Percentiles rank a stretch among this genome's conserved stretches.
Conservation (phyloP, 1,140 invertebrate species). For the Geopemphigus sp. region DNA sequence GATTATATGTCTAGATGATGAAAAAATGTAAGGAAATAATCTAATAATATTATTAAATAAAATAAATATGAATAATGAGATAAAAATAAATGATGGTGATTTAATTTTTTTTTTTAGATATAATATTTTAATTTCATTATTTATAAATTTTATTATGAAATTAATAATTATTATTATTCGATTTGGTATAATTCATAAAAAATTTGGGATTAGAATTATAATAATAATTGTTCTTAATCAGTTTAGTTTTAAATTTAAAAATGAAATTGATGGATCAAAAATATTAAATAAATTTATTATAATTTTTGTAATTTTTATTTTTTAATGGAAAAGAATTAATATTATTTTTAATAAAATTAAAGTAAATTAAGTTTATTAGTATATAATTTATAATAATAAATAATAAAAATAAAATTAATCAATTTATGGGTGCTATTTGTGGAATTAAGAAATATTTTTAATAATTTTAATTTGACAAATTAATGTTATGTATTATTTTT, state of each 20-base stretch:
- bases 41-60: too few species aligned
- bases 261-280: neutral
- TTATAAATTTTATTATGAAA: too few species aligned
- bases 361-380: neutral
- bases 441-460: neutral
- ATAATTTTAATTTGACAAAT: conserved; percentile 15
- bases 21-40: neutral
- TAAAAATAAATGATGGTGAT: too few species aligned
- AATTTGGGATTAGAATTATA: too few species aligned
- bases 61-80: too few species aligned
- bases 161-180: too few species aligned
- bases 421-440: neutral
- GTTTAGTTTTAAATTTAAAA: too few species aligned
- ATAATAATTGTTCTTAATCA: too few species aligned
- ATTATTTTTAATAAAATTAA: neutral
- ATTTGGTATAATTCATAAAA: too few species aligned
- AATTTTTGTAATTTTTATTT: neutral
- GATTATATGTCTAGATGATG: neutral
- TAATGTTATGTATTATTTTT: neutral
- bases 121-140: too few species aligned
- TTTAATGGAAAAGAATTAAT: neutral
- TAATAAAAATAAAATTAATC: neutral
- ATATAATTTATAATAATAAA: neutral
- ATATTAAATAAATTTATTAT: conserved; percentile 7
- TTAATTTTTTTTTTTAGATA: too few species aligned